These are phyloP conservation scores for Sorex maritimensis DNA, from an alignment of 2,797 vertebrate genomes.

Conservation along the genomic window DNA sequence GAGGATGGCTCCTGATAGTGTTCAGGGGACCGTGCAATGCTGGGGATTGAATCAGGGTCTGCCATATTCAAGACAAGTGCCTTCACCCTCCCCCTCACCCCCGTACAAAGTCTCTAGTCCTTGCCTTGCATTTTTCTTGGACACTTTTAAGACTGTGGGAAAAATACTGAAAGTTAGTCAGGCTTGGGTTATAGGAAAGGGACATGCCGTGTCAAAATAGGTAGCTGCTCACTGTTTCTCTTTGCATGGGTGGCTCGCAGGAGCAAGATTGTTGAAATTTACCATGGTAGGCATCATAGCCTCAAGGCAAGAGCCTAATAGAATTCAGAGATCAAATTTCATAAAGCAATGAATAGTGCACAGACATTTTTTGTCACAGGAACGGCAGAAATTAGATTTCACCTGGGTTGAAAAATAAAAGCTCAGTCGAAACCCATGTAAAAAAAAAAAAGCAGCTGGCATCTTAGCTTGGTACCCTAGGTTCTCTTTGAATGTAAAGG, in stretches of 20 bases:
- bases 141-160: slow-evolving; percentile 41
- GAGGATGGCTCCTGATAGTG: no score
- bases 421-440: slow-evolving; percentile 7
- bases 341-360: slow-evolving; percentile 8
- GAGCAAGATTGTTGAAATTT: slow-evolving; percentile 60
- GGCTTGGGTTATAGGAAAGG: slow-evolving; percentile 11
- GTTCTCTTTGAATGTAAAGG: background rate
- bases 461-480: background rate
- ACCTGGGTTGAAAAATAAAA: slow-evolving; percentile 59
- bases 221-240: slow-evolving; percentile 30
- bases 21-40: no score
- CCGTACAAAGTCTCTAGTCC: slow-evolving; percentile 26
- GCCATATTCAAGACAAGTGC: no score
- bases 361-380: slow-evolving; percentile 47
- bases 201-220: background rate
- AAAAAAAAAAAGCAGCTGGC: background rate
- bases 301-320: slow-evolving; percentile 14
- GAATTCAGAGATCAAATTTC: slow-evolving; percentile 35
- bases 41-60: no score
- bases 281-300: slow-evolving; percentile 10
- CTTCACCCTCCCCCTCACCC: background rate
- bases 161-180: slow-evolving; percentile 45
- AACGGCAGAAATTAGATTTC: slow-evolving; percentile 61
- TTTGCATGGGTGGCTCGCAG: slow-evolving; percentile 7
- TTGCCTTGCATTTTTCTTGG: slow-evolving; percentile 60